These are phyloP conservation scores for Antigone vipio DNA, from an alignment of 2,113 vertebrate genomes.

Conservation along the genomic window DNA sequence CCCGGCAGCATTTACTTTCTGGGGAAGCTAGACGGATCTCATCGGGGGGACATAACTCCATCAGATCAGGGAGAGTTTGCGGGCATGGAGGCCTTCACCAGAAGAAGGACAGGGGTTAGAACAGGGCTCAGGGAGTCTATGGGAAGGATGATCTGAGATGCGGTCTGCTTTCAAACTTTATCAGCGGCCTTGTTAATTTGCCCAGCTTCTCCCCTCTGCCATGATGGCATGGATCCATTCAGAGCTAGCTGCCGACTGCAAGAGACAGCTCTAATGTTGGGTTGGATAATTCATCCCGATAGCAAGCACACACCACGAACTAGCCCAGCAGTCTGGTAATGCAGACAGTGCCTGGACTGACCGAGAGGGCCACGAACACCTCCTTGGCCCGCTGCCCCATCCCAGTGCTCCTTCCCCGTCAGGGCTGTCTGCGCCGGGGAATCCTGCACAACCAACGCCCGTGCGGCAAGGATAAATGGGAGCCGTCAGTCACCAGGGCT, in stretches of 20 bases:
- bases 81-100: not conserved
- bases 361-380: not conserved
- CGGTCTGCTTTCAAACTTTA: not conserved
- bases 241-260: not conserved
- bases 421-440: not conserved
- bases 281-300: rapidly evolving
- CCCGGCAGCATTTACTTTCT: not conserved
- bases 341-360: not conserved
- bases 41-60: not conserved
- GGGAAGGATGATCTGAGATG: not conserved
- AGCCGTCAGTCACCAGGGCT: not conserved
- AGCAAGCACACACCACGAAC: not conserved
- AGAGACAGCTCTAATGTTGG: rapidly evolving
- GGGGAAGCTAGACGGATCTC: not conserved
- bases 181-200: not conserved
- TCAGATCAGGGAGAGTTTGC: not conserved
- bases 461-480: not conserved
- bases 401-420: not conserved
- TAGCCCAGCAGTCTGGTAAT: not conserved
- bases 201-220: not conserved
- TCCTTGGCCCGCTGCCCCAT: not conserved
- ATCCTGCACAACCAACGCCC: not conserved
- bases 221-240: rapidly evolving
- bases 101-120: not conserved
- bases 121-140: not conserved